A percentile compares a stretch with the other conserved stretches of the same genome.
phyloP scores from a whole-genome alignment of 2,888 invertebrate genomes.

The Lepidochitona cinerea region DNA sequence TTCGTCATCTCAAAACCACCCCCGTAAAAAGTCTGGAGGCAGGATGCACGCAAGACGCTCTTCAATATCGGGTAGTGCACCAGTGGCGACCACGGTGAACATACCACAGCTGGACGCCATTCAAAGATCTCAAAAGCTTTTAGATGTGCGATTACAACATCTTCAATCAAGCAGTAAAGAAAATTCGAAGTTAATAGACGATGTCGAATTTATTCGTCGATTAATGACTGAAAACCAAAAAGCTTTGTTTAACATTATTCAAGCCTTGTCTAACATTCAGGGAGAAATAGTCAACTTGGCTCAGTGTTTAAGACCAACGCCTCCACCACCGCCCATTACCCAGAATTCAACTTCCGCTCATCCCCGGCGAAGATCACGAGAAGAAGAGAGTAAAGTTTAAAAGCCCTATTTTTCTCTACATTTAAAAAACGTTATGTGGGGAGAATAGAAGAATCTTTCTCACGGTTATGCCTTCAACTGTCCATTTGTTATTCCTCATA shows the following conservation, averaged over 20 bases:
- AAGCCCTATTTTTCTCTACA: not conserved
- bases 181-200: slow-evolving; percentile 66
- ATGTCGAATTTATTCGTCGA: slow-evolving; percentile 67
- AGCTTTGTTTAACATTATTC: slow-evolving; percentile 68
- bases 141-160: slow-evolving; percentile 69
- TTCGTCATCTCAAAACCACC: slow-evolving; percentile 1
- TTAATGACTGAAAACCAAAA: slow-evolving; percentile 71
- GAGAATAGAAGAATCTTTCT: not conserved
- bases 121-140: slow-evolving; percentile 66
- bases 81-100: slow-evolving; percentile 65
- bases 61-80: slow-evolving; percentile 48
- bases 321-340: slow-evolving; percentile 19
- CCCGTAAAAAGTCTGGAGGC: slow-evolving; percentile 30
- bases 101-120: slow-evolving; percentile 70
- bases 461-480: too few relatives aligned
- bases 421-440: not conserved
- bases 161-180: slow-evolving; percentile 68
- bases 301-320: slow-evolving; percentile 54
- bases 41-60: slow-evolving; percentile 47
- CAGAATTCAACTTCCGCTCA: slow-evolving; percentile 4
- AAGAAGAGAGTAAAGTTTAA: slow-evolving; percentile 19
- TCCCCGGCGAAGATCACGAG: slow-evolving; percentile 1
- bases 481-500: too few relatives aligned
- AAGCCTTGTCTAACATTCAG: slow-evolving; percentile 68
- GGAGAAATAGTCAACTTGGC: slow-evolving; percentile 64